Conservation (phyloP, 1,140 invertebrate genomes). For the Ridgeia piscesae region DNA sequence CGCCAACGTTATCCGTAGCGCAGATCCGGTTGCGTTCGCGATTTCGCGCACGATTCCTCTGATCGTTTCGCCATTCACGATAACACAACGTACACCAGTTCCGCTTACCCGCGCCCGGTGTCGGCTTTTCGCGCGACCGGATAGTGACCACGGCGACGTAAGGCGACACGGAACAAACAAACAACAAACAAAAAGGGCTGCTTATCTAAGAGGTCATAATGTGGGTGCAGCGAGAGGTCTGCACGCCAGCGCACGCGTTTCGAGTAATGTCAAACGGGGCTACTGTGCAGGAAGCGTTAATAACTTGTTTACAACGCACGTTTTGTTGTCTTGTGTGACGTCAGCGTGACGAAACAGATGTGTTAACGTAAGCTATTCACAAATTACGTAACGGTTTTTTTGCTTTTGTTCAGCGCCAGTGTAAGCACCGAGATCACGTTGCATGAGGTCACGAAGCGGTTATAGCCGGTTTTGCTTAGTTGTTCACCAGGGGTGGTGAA, state of each 20-base stretch:
- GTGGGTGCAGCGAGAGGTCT: background rate
- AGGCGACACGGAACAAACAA: background rate
- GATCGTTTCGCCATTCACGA: background rate
- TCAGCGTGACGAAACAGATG: background rate
- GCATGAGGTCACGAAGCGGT: background rate
- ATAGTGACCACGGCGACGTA: background rate
- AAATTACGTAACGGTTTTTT: background rate
- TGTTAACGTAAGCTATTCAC: background rate
- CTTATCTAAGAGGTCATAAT: background rate
- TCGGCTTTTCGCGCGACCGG: background rate
- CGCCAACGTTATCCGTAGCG: background rate
- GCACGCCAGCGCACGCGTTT: background rate
- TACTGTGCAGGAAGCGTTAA: background rate
- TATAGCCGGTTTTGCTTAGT: background rate
- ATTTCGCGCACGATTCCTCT: background rate
- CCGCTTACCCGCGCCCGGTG: background rate
- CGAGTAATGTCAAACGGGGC: background rate
- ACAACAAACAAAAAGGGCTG: background rate
- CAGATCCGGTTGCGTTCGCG: background rate
- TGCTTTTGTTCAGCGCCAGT: background rate
- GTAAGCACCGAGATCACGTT: background rate
- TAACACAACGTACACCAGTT: background rate
- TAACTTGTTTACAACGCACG: background rate
- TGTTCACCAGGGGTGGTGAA: background rate
- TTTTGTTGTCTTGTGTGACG: background rate